Evolutionary conservation across 2,888 invertebrate species (phyloP).

Genomic region (Melanargia galathea): DNA sequence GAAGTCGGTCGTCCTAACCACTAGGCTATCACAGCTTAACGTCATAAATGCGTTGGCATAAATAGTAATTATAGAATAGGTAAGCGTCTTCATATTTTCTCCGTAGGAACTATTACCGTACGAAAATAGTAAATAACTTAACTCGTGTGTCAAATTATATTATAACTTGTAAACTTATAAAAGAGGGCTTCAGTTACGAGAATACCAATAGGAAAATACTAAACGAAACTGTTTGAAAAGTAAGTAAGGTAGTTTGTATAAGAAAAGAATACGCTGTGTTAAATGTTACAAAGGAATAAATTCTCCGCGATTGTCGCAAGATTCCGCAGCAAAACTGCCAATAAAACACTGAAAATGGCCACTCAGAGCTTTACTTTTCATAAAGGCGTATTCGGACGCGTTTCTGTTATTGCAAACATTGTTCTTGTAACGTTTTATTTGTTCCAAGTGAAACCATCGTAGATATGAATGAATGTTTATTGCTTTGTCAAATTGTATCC

Average conservation of each 20-base stretch:
- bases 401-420: constrained; percentile 21
- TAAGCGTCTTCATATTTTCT: no score
- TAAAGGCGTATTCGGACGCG: constrained; percentile 16
- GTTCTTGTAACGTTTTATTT: constrained; percentile 3
- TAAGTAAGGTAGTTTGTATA: constrained; percentile 7
- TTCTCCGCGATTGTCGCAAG: constrained; percentile 9
- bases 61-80: no score
- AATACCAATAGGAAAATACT: not conserved
- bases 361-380: constrained; percentile 25
- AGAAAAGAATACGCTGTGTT: constrained; percentile 27
- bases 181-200: no score
- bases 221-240: not conserved
- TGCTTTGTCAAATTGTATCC: constrained; percentile 14
- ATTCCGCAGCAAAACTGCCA: constrained; percentile 20
- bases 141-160: no score
- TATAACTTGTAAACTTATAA: no score
- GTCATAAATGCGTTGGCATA: no score
- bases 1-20: no score
- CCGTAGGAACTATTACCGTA: no score
- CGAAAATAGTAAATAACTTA: no score
- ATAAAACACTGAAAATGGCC: constrained; percentile 23
- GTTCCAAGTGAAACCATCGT: constrained; percentile 6
- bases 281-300: constrained; percentile 19
- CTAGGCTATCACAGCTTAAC: no score
- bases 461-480: constrained; percentile 19